Percentiles rank a stretch among this genome's conserved stretches.
These are phyloP conservation scores for Limnephilus rhombicus DNA, from an alignment of 2,888 invertebrate species.

Conservation along the genomic window DNA sequence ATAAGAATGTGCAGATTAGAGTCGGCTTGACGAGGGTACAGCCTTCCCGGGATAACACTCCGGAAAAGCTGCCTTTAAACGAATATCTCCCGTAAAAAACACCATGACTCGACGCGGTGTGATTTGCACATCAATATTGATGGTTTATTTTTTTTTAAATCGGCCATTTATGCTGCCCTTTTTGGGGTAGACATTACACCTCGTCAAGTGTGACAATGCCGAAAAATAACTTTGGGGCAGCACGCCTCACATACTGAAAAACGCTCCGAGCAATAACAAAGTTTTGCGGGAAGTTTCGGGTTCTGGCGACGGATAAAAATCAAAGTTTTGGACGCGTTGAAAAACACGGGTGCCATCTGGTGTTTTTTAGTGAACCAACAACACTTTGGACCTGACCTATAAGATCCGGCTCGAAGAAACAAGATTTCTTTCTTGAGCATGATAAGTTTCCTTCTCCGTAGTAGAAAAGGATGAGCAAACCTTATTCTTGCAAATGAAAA, in stretches of 20 bases:
- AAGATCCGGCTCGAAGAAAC: neutral
- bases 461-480: neutral
- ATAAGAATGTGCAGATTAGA: slow-evolving; percentile 65
- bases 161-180: neutral
- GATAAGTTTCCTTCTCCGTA: neutral
- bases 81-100: neutral
- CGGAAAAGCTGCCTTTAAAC: neutral
- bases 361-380: slow-evolving; percentile 59
- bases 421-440: neutral
- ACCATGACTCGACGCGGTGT: neutral
- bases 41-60: neutral
- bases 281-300: slow-evolving; percentile 56
- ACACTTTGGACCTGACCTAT: slow-evolving; percentile 47
- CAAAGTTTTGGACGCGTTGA: slow-evolving; percentile 62
- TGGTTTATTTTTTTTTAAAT: slow-evolving; percentile 7
- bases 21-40: slow-evolving; percentile 61
- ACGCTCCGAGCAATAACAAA: slow-evolving; percentile 61
- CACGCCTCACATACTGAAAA: slow-evolving; percentile 45
- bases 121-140: neutral
- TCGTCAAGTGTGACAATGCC: slow-evolving; percentile 59
- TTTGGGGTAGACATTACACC: slow-evolving; percentile 53
- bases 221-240: slow-evolving; percentile 56
- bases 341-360: slow-evolving; percentile 62
- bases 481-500: too few relatives aligned
- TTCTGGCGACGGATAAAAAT: slow-evolving; percentile 53